Base-by-base conservation (phyloP, 1,140 invertebrate species). In the Zaprionus lachaisei region DNA sequence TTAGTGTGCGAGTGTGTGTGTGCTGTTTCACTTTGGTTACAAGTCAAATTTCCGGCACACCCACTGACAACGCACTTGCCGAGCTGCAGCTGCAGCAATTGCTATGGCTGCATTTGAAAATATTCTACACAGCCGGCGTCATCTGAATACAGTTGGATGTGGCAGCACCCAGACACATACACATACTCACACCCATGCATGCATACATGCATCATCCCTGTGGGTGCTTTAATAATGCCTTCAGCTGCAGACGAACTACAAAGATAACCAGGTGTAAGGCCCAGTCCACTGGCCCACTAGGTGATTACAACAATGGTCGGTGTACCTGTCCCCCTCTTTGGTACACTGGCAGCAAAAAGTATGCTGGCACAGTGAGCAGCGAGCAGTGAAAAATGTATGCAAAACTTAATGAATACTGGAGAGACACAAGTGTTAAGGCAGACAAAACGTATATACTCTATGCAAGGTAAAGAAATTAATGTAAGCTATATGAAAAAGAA, bases 1-100 rank as follows among this genome's bases (percentile, higher is more conserved):
- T 55, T 9, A 14, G 31, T 34, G 31, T 34, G 31, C 31, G 9
- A 17, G 20, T 49, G 44, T 24, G 4, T 28, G n/a, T 44, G 49
- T 47, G 20, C 28, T 67, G 56, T 72, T 78, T 74, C 70, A 75
- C 63, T 81, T 83, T 87, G 79, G 83, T 69, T 79, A 81, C 81
- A 77, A 74, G 78, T 90, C 79, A 81, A 89, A 89, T 89, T 84
- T 89, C 84, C 84, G 85, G 84, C 66, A 71, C 66, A 70, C 77
- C 73, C 73, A 64, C 66, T 64, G 60, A 49, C 49, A 70, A 49
- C 56, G n/a, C 15, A 44, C 31, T 57, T 26, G 38, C 49, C 54
- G 51, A 54, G 61, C 55, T 54, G 64, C 38, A 62, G 55, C 47
- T 58, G 38, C 47, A 22, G 70, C 44, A 71, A 75, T 80, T 87